Conservation (phyloP, 2,113 vertebrate genomes). For the Centrocercus urophasianus region DNA sequence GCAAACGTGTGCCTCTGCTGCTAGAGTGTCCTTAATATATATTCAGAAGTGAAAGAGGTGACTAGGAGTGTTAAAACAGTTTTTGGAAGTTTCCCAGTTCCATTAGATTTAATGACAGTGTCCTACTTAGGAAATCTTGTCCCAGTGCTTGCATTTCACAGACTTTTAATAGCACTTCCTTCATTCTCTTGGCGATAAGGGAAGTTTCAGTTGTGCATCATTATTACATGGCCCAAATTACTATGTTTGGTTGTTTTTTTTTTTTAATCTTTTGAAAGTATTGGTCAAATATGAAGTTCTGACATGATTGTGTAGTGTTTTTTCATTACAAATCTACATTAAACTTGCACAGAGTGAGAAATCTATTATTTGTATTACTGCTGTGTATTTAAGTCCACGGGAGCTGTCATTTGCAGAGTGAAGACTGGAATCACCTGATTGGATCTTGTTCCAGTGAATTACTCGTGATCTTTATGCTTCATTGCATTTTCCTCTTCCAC, state of each 20-base stretch:
- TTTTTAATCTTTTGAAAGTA: neutral
- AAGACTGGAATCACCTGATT: conserved; percentile 6
- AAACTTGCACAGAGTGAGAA: neutral
- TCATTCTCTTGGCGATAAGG: conserved; percentile 19
- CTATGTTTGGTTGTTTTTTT: neutral
- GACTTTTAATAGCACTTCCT: conserved; percentile 48
- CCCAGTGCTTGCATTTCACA: conserved; percentile 28
- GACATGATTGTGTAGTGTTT: neutral
- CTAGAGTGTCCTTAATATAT: neutral
- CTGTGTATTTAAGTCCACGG: neutral
- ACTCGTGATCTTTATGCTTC: conserved; percentile 2
- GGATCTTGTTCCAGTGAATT: conserved; percentile 21
- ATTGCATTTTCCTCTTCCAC: neutral
- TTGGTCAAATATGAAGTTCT: neutral
- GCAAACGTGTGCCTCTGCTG: neutral
- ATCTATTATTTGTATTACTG: neutral
- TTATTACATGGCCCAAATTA: conserved; percentile 31
- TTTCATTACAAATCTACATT: neutral
- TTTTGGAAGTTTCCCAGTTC: conserved; percentile 44
- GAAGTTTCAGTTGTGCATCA: neutral
- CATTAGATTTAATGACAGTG: conserved; percentile 32
- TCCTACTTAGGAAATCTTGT: conserved; percentile 53
- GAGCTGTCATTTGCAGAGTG: conserved; percentile 14
- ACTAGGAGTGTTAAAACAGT: neutral
- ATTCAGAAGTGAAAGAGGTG: neutral